Evolutionary conservation across 2,113 vertebrate genomes (phyloP), one percentile per base, ranked within the genome.

Genomic region (Syrrhaptes paradoxus): DNA sequence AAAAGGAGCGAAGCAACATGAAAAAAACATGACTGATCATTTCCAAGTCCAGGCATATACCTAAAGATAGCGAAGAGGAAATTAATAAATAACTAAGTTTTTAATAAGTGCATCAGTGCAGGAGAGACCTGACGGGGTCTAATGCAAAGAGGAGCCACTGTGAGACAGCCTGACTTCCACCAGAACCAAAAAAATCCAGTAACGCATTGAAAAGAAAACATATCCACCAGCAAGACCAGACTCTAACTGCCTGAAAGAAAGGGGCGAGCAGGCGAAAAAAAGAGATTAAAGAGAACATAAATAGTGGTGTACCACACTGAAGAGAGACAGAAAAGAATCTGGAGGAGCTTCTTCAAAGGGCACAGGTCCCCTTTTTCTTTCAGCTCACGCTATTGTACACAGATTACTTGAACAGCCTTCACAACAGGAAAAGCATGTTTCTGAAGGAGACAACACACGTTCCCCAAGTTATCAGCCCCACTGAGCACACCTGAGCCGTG

Each of bases 341-440:
- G 68, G 48, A 80, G 41, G 65, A 89, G 49, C 52, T 78, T 86
- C 92, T 94, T 94, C 92, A 88, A 88, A 95, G 80, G 16, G 13
- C 41, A 57, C 6, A 49, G 70, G 85, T 82, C 20, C 24, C 20
- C 59, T 36, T 87, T 89, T 75, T 84, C 76, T 89, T 94, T 19
- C 61, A 96, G 65, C 73, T 84, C 61, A 17, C 34, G 68, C 67
- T 86, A 36, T 57, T 57, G 62, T 24, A 62, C 32, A 34, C 32
- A 86, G 79, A 86, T 87, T 89, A 90, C 55, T 29, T 74, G 79
- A 89, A 81, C 3, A 86, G 61, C 28, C 63, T 52, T 86, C 48
- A 36, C 82, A 84, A 91, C 68, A 93, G 85, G 95, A 93, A 94
- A 77, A 96, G 43, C 83, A 20, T 21, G 68, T 93, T 90, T 63